These are phyloP conservation scores for Pedionomus torquatus DNA, from an alignment of 2,113 vertebrate species.

Conservation along the genomic window DNA sequence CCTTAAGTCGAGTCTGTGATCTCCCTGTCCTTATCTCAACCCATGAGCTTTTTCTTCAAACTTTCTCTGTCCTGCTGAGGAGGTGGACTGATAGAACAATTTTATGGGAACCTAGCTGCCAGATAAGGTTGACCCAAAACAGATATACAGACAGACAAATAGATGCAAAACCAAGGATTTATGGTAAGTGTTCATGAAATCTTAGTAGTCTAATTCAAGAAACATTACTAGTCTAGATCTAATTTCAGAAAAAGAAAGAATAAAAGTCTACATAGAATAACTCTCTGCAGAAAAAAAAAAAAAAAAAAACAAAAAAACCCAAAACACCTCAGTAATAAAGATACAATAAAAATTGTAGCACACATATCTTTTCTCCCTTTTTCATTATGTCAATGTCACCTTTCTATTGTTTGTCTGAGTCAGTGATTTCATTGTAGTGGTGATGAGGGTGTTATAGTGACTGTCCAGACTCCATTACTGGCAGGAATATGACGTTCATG, in stretches of 20 bases:
- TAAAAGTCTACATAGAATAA: not conserved
- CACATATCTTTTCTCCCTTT: not conserved
- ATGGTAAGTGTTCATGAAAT: not conserved
- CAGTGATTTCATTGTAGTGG: not conserved
- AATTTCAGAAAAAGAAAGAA: not conserved
- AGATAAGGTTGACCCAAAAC: too few species aligned
- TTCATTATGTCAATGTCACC: not conserved
- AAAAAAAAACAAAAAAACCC: too few species aligned
- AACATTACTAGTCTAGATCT: not conserved
- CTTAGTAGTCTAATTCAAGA: not conserved
- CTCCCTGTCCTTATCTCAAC: too few species aligned
- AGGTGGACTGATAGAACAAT: too few species aligned
- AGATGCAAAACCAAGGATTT: not conserved
- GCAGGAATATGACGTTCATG: not conserved
- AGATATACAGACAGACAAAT: not conserved
- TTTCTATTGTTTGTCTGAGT: not conserved
- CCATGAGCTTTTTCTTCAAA: too few species aligned
- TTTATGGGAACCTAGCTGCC: too few species aligned
- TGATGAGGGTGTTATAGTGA: not conserved
- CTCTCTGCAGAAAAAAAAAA: not conserved
- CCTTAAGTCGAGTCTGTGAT: too few species aligned
- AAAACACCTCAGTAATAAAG: not conserved
- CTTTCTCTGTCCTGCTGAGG: too few species aligned
- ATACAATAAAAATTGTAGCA: not conserved
- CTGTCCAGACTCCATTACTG: too few species aligned